Percentiles rank a stretch among this genome's conserved stretches.
Evolutionary conservation across 2,888 invertebrate genomes (phyloP).

Genomic region (Branchellion lobata): DNA sequence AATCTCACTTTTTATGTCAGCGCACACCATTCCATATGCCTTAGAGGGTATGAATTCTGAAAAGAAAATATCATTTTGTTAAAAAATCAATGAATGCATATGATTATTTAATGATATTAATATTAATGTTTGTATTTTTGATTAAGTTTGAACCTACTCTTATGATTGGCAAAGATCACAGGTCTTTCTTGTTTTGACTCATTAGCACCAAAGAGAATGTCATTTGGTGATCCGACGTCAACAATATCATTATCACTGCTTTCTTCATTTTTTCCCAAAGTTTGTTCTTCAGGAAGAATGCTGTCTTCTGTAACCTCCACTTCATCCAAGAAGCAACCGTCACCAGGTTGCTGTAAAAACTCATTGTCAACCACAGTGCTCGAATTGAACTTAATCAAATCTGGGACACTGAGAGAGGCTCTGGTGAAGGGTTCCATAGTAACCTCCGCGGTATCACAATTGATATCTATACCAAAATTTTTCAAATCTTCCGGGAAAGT

Average conservation of each 20-base stretch:
- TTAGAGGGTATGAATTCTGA: not conserved
- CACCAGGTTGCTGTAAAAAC: too few species aligned
- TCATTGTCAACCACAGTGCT: too few species aligned
- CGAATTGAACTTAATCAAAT: too few species aligned
- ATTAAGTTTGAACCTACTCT: not conserved
- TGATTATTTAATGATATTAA: too few species aligned
- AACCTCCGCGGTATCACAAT: too few species aligned
- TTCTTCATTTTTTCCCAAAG: not conserved
- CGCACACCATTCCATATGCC: not conserved
- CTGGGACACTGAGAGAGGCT: too few species aligned
- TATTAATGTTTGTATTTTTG: too few species aligned
- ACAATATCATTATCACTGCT: not conserved
- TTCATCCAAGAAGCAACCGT: too few species aligned
- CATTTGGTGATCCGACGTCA: not conserved
- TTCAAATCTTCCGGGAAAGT: conserved; percentile 3
- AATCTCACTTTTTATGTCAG: not conserved
- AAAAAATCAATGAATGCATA: too few species aligned
- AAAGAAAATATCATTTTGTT: not conserved
- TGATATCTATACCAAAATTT: not conserved
- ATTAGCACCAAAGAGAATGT: not conserved
- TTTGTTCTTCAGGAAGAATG: not conserved
- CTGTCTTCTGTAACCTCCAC: too few species aligned
- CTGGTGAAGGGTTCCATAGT: too few species aligned
- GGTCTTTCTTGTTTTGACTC: not conserved
- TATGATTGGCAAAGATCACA: not conserved